These are phyloP conservation scores for Ectemnius continuus DNA, from an alignment of 2,888 invertebrate species.

Conservation along the genomic window DNA sequence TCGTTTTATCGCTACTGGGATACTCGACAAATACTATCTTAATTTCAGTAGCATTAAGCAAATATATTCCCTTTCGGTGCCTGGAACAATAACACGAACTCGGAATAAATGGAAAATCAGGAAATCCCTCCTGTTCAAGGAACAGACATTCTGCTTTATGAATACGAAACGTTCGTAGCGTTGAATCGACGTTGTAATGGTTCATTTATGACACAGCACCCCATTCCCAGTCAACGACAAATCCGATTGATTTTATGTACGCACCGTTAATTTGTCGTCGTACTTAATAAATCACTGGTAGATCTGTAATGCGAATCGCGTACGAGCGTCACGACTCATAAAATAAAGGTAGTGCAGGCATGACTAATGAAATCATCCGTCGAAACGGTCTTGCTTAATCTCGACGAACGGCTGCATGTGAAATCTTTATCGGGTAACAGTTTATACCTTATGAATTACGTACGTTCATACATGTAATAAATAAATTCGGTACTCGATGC, in stretches of 20 bases:
- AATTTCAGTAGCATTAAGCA: too few relatives aligned
- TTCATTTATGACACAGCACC: not conserved
- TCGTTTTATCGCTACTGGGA: too few relatives aligned
- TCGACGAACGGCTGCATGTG: not conserved
- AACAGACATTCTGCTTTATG: too few relatives aligned
- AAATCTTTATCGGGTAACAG: not conserved
- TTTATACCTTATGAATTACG: not conserved
- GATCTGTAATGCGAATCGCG: constrained; percentile 1
- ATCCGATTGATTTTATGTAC: not conserved
- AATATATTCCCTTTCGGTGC: too few relatives aligned
- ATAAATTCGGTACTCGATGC: constrained; percentile 34
- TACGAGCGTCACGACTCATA: too few relatives aligned
- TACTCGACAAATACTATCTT: too few relatives aligned
- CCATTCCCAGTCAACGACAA: not conserved
- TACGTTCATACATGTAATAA: not conserved
- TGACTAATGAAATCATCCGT: not conserved
- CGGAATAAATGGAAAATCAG: too few relatives aligned
- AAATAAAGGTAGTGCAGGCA: not conserved
- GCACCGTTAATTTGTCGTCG: not conserved
- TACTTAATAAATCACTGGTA: not conserved
- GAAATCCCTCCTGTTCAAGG: too few relatives aligned
- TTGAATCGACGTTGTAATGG: not conserved
- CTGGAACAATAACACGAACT: too few relatives aligned
- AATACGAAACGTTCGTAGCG: not conserved
- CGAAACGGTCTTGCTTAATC: not conserved